Base-by-base conservation (phyloP, 2,113 vertebrate genomes). In the Cariama cristata region DNA sequence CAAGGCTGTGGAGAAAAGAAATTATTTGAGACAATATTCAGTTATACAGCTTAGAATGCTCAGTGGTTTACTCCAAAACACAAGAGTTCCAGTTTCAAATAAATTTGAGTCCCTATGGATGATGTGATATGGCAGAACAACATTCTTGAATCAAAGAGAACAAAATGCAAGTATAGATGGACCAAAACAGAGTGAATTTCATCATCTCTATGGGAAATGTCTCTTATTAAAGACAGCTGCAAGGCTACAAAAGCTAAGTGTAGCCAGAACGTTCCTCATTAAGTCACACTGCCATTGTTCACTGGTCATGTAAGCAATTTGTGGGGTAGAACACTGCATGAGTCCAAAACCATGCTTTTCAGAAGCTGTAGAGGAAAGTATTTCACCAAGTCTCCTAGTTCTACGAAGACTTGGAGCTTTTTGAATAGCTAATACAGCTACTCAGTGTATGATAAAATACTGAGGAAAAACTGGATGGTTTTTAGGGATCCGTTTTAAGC, bases 1-100 rank as follows among this genome's bases (percentile, higher is more conserved):
- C 45, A 96, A 84, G 30, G 89, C 97, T 98, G 96, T 30, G 27
- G 74, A 40, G 60, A 38, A 79, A 81, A 92, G 11, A 50, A 79
- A 62, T 7, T 0, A 16, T 66, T 49, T 69, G 68, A 91, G 73
- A 73, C 6, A 24, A 80, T 8, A 20, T 30, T 74, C 71, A 67
- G 30, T 73, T 58, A 77, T 20, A 73, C 30, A 88, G 26, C 56
- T 80, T 44, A 33, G 44, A 71, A 59, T 1, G 2, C 52, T 91
- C n/a, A 50, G 49, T 11, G 20, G 38, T 18, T 32, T 12, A 12
- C 45, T 75, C 64, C 56, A 45, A 50, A 86, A 56, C 12, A 56
- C n/a, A n/a, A 16, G 20, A 55, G 33, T 74, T 86, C 19, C 33
- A 56, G 22, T 38, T 63, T 73, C 75, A 74, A 49, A 44, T 20